A percentile compares a stretch with the other conserved stretches of the same genome.
These are phyloP conservation scores for Rhinichthys klamathensis DNA, from an alignment of 2,113 vertebrate genomes.

Conservation along the genomic window DNA sequence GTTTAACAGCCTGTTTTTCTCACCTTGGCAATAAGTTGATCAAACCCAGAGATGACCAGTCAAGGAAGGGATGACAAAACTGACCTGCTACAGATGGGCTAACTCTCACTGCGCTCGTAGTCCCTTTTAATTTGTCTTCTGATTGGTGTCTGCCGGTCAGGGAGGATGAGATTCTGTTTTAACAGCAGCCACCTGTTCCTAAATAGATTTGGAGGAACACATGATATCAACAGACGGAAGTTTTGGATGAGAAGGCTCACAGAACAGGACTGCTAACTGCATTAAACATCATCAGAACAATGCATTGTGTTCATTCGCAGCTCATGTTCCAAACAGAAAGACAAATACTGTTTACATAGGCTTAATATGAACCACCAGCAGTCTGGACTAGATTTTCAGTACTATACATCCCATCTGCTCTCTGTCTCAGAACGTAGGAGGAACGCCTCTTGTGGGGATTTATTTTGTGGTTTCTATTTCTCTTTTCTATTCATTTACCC, in stretches of 20 bases:
- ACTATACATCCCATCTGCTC: constrained; percentile 17
- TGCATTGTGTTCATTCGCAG: constrained; percentile 30
- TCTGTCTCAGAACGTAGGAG: not conserved
- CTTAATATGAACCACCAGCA: not conserved
- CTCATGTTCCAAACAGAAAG: constrained; percentile 23
- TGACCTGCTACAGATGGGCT: constrained; percentile 17
- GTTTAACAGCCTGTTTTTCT: not conserved
- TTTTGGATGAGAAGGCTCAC: constrained; percentile 22
- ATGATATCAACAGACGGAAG: not conserved
- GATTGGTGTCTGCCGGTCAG: constrained; percentile 15
- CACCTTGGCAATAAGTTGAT: not conserved
- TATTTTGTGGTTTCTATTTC: not conserved
- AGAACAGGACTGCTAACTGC: constrained; percentile 18
- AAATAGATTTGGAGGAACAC: not conserved
- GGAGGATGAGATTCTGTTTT: not conserved
- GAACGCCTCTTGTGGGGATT: not conserved
- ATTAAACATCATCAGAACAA: constrained; percentile 45
- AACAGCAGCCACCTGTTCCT: constrained; percentile 27
- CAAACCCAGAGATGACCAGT: constrained; percentile 5
- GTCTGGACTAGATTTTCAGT: not conserved
- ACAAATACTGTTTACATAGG: constrained; percentile 7
- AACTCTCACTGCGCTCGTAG: not conserved
- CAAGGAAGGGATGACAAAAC: not conserved
- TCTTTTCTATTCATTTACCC: not conserved
- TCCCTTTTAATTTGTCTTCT: constrained; percentile 27